phyloP scores from a whole-genome alignment of 1,140 invertebrate genomes.

The Drosophila carrolli region DNA sequence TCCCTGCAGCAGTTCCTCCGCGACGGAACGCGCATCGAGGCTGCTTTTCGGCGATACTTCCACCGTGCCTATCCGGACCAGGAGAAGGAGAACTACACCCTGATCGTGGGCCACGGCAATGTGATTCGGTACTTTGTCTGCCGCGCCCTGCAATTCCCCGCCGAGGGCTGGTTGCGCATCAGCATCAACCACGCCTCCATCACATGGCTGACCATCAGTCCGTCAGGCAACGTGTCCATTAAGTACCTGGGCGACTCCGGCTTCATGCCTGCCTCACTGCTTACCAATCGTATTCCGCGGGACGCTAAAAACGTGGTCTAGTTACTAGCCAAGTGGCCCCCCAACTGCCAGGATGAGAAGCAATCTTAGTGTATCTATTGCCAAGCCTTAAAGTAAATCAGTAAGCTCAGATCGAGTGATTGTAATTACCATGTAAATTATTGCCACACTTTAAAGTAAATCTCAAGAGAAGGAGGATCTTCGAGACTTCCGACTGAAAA shows the following conservation, averaged over 20 bases:
- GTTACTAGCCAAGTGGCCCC: not conserved
- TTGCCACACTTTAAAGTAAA: not conserved
- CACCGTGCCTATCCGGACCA: slow-evolving; percentile 94
- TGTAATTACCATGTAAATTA: not conserved
- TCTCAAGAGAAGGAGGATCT: not conserved
- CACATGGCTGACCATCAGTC: slow-evolving; percentile 94
- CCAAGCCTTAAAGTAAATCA: slow-evolving; percentile 27
- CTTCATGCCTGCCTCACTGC: slow-evolving; percentile 88
- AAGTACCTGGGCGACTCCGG: slow-evolving; percentile 94
- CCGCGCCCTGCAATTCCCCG: slow-evolving; percentile 98
- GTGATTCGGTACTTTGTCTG: slow-evolving; percentile 99
- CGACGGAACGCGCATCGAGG: slow-evolving; percentile 98
- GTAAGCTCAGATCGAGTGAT: not conserved
- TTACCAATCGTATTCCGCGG: slow-evolving; percentile 77
- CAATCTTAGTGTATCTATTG: slow-evolving; percentile 33
- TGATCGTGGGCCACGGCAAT: slow-evolving; percentile 99
- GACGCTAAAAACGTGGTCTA: slow-evolving; percentile 77
- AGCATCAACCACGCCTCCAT: slow-evolving; percentile 96
- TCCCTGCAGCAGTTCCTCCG: slow-evolving; percentile 93
- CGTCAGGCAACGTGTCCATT: slow-evolving; percentile 94
- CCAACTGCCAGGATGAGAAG: slow-evolving; percentile 6
- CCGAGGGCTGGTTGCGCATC: slow-evolving; percentile 98
- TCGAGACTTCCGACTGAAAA: slow-evolving; percentile 3
- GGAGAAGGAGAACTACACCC: slow-evolving; percentile 93
- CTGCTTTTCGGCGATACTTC: slow-evolving; percentile 97